A percentile compares a stretch with the other conserved stretches of the same genome.
Evolutionary conservation across 2,113 vertebrate genomes (phyloP).

Genomic region (Atherinomorus stipes): DNA sequence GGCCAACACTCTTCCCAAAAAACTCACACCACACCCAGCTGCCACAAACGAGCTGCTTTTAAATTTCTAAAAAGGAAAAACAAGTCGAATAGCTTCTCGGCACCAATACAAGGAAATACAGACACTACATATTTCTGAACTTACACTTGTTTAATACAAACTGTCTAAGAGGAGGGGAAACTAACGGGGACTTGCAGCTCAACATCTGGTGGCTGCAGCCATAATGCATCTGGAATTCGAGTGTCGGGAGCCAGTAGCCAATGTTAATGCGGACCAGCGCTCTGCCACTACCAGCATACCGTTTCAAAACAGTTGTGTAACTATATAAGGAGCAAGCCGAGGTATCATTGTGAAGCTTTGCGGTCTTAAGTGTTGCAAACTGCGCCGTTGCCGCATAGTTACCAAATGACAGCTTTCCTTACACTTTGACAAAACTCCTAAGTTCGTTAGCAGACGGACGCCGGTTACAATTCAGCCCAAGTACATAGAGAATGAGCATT

Average conservation of each 20-base stretch:
- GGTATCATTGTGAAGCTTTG: conserved; percentile 66
- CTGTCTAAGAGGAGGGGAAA: conserved; percentile 31
- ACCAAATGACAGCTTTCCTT: conserved; percentile 69
- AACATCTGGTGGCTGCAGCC: conserved; percentile 79
- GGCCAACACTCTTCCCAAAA: conserved; percentile 62
- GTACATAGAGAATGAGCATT: background rate
- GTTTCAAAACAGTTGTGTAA: conserved; percentile 74
- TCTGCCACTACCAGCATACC: conserved; percentile 49
- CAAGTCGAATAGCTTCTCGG: conserved; percentile 31
- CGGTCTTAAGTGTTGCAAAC: conserved; percentile 72
- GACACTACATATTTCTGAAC: conserved; percentile 42
- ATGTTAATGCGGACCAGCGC: conserved; percentile 58
- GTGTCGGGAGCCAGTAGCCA: conserved; percentile 62
- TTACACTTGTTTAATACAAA: conserved; percentile 56
- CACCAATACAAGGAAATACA: conserved; percentile 40
- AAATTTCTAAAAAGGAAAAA: conserved; percentile 55
- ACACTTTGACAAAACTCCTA: conserved; percentile 29
- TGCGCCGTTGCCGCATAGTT: conserved; percentile 57
- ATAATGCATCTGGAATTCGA: conserved; percentile 78
- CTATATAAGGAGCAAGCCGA: conserved; percentile 45
- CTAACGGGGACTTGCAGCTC: conserved; percentile 62
- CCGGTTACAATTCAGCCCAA: background rate
- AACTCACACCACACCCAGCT: conserved; percentile 78
- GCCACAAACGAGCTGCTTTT: conserved; percentile 71
- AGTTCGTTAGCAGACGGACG: background rate